Evolutionary conservation across 2,888 invertebrate species (phyloP).

Genomic region (Drosophila peninsularis): DNA sequence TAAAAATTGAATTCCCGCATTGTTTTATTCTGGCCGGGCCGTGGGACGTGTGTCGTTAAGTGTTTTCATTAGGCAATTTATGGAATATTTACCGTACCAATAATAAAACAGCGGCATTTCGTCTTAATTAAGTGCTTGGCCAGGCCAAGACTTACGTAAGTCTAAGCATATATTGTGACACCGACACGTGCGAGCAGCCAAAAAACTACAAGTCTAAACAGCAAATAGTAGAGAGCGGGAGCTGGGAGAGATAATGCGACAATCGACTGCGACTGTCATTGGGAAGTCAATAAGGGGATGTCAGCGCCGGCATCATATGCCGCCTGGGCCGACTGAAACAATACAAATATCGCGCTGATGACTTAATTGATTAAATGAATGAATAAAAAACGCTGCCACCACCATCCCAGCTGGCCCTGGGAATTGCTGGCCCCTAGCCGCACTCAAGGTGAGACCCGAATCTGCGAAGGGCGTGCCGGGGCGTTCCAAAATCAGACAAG

Average conservation of each 20-base stretch:
- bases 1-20: slow-evolving; percentile 74
- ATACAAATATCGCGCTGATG: slow-evolving; percentile 70
- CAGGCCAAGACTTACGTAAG: slow-evolving; percentile 26
- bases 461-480: slow-evolving; percentile 23
- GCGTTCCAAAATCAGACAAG: slow-evolving; percentile 61
- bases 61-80: slow-evolving; percentile 74
- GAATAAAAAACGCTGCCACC: slow-evolving; percentile 75
- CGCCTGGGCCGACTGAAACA: slow-evolving; percentile 42
- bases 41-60: slow-evolving; percentile 74
- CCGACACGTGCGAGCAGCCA: slow-evolving; percentile 49
- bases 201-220: slow-evolving; percentile 27
- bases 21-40: slow-evolving; percentile 52
- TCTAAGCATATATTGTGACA: slow-evolving; percentile 21
- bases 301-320: slow-evolving; percentile 38
- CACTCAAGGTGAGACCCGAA: slow-evolving; percentile 46
- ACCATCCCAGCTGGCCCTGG: slow-evolving; percentile 41
- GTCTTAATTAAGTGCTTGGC: slow-evolving; percentile 77
- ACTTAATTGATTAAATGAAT: slow-evolving; percentile 83
- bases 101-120: slow-evolving; percentile 77
- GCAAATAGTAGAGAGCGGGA: slow-evolving; percentile 16
- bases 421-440: slow-evolving; percentile 34
- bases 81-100: slow-evolving; percentile 72
- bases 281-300: slow-evolving; percentile 65
- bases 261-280: slow-evolving; percentile 65
- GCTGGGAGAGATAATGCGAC: slow-evolving; percentile 69